A percentile compares a stretch with the other conserved stretches of the same genome.
Conservation (phyloP, 2,113 vertebrate genomes). For the Glaucidium brasilianum region DNA sequence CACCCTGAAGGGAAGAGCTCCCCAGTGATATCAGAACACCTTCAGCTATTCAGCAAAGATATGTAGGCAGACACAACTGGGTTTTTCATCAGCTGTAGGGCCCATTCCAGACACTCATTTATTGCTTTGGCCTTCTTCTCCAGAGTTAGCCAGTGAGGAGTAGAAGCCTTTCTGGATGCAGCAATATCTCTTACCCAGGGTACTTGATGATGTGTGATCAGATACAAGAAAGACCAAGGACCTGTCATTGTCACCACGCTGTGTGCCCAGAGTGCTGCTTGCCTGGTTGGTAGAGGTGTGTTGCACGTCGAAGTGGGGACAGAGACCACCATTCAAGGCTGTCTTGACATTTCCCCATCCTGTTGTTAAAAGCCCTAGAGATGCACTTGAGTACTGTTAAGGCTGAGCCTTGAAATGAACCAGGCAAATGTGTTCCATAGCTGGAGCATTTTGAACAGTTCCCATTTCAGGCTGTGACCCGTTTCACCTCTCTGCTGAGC, state of each 20-base stretch:
- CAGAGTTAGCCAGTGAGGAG: neutral
- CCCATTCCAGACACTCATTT: neutral
- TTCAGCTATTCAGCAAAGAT: neutral
- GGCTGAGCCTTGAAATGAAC: neutral
- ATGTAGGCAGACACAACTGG: neutral
- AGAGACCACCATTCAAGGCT: neutral
- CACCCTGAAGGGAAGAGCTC: neutral
- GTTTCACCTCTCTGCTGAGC: neutral
- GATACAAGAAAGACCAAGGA: neutral
- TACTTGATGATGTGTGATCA: neutral
- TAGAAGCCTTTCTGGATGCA: neutral
- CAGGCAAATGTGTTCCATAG: neutral
- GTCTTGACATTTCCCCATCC: neutral
- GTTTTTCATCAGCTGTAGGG: neutral
- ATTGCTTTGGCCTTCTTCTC: neutral
- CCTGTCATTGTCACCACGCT: neutral
- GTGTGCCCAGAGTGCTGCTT: neutral
- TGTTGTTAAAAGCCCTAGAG: neutral
- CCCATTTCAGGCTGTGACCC: neutral
- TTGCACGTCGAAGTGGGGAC: neutral
- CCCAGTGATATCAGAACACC: neutral
- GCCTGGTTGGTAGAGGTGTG: neutral
- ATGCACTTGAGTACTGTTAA: neutral
- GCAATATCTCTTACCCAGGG: neutral
- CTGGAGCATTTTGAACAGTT: neutral